Evolutionary conservation across 2,113 vertebrate species (phyloP).

Genomic region (Laticauda colubrina): DNA sequence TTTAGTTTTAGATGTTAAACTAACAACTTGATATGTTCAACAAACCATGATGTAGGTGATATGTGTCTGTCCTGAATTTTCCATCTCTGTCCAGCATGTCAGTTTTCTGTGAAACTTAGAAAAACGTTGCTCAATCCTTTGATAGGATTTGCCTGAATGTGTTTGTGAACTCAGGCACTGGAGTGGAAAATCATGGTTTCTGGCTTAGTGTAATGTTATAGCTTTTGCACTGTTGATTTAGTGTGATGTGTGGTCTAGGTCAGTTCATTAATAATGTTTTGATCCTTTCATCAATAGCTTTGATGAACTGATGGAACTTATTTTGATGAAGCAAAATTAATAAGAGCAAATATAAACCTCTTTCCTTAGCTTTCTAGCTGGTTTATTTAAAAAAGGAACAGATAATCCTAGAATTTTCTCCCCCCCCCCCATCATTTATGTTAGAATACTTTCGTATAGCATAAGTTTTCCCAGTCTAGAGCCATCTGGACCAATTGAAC

Average conservation of each 20-base stretch:
- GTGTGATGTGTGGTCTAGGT: neutral
- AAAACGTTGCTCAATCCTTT: neutral
- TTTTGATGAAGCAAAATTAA: neutral
- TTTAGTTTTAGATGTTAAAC: neutral
- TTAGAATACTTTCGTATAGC: neutral
- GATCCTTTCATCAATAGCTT: neutral
- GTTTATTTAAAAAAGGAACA: neutral
- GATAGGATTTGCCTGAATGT: neutral
- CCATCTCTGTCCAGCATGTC: neutral
- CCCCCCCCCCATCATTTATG: neutral
- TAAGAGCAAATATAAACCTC: neutral
- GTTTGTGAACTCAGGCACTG: neutral
- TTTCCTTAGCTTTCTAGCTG: neutral
- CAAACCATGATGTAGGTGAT: neutral
- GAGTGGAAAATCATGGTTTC: neutral
- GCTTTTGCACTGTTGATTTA: neutral
- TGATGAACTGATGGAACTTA: neutral
- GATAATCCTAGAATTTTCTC: neutral
- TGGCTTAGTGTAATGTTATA: neutral
- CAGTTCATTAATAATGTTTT: neutral
- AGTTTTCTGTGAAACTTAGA: neutral
- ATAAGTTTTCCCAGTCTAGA: neutral
- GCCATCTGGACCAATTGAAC: neutral
- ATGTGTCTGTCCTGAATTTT: neutral
- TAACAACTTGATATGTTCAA: neutral